Evolutionary conservation across 2,113 vertebrate genomes (phyloP).

Genomic region (Myiozetetes cayanensis): DNA sequence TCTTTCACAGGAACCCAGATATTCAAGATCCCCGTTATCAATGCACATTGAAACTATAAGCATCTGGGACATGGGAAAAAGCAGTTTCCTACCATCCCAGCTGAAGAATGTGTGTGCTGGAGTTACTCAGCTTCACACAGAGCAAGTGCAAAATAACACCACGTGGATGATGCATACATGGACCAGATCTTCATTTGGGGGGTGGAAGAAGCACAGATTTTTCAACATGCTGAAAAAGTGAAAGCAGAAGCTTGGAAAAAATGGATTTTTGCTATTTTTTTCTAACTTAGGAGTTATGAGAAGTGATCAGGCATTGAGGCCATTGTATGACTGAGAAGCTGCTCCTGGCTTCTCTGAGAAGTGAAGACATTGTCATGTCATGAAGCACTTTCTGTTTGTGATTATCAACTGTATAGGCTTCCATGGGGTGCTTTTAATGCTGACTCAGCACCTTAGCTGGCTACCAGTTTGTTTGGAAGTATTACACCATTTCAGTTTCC

Average conservation of each 20-base stretch:
- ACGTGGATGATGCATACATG: neutral
- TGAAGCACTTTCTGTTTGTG: neutral
- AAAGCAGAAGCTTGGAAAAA: neutral
- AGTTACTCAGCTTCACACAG: neutral
- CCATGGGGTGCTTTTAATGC: neutral
- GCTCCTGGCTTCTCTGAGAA: neutral
- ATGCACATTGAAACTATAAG: neutral
- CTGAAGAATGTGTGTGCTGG: neutral
- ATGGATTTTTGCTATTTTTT: neutral
- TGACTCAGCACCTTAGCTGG: neutral
- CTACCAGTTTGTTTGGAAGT: neutral
- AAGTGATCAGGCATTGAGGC: neutral
- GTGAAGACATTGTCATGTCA: neutral
- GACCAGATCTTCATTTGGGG: neutral
- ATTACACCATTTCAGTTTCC: neutral
- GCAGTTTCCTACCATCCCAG: neutral
- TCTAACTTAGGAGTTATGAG: neutral
- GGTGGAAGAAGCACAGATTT: neutral
- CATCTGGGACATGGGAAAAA: neutral
- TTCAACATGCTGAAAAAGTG: neutral
- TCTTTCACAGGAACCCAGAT: neutral
- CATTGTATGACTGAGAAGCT: neutral
- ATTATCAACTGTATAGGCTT: neutral
- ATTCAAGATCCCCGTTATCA: neutral
- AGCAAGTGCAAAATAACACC: neutral